These are phyloP conservation scores for Laupala kohalensis DNA, from an alignment of 1,140 invertebrate genomes.

Conservation along the genomic window DNA sequence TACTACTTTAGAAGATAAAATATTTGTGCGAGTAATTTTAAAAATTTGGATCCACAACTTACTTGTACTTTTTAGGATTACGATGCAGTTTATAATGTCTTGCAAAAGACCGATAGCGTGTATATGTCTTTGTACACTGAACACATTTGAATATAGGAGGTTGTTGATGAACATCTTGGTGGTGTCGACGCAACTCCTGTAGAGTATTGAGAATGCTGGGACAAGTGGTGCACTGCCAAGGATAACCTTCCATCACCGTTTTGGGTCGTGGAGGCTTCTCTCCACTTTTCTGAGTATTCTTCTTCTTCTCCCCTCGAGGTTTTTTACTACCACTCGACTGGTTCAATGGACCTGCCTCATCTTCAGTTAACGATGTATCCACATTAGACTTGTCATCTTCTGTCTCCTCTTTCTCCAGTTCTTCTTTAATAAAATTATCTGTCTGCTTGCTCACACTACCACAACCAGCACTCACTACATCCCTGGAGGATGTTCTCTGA, in stretches of 20 bases:
- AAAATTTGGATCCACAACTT: conserved; percentile 22
- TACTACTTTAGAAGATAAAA: no score
- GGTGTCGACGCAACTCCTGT: conserved; percentile 36
- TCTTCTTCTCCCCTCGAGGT: neutral
- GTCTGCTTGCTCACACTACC: no score
- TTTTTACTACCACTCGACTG: neutral
- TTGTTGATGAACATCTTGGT: conserved; percentile 35
- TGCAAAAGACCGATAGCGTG: conserved; percentile 40
- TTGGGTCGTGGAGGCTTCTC: conserved; percentile 5
- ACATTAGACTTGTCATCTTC: neutral
- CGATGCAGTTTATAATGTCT: conserved; percentile 39
- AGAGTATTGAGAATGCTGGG: conserved; percentile 33
- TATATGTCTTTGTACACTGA: conserved; percentile 42
- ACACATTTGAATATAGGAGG: conserved; percentile 39
- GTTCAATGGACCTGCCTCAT: neutral
- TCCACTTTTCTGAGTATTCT: neutral
- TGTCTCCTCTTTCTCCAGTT: neutral
- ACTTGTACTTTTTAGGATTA: conserved; percentile 36
- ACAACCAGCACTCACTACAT: no score
- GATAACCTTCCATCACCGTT: conserved; percentile 10
- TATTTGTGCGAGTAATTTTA: no score
- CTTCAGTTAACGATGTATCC: no score
- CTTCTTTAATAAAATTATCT: neutral
- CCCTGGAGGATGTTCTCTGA: no score
- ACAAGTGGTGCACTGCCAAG: conserved; percentile 38